These are phyloP conservation scores for Muntiacus reevesi DNA, from an alignment of 2,113 vertebrate species.

Conservation along the genomic window DNA sequence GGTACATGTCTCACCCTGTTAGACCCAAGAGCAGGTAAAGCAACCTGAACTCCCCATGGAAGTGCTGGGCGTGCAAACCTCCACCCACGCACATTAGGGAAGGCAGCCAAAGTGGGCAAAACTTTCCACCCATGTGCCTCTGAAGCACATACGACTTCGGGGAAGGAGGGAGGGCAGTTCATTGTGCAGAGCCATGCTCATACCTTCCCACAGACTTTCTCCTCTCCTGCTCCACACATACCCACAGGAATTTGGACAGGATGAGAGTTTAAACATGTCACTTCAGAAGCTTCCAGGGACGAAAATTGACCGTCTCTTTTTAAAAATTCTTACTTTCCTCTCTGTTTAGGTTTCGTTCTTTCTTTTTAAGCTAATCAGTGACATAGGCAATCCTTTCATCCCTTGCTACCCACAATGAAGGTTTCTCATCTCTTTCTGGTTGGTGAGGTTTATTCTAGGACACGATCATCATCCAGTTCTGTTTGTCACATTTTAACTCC, in stretches of 20 bases:
- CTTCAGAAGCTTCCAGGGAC: neutral
- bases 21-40: slow-evolving; percentile 71
- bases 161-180: neutral
- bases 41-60: slow-evolving; percentile 61
- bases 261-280: neutral
- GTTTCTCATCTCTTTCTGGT: neutral
- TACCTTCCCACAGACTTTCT: slow-evolving; percentile 26
- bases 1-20: slow-evolving; percentile 80
- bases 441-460: neutral
- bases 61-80: slow-evolving; percentile 46
- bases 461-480: neutral
- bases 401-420: neutral
- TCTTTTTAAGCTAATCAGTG: neutral
- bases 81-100: slow-evolving; percentile 62
- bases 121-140: slow-evolving; percentile 67
- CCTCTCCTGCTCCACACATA: neutral
- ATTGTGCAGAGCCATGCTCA: neutral
- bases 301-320: neutral
- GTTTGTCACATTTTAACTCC: neutral
- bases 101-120: slow-evolving; percentile 70
- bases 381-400: neutral
- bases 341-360: neutral
- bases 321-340: neutral
- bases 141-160: neutral
- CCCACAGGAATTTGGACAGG: neutral